Conservation (phyloP, 2,113 vertebrate genomes). For the Pao palembangensis region DNA sequence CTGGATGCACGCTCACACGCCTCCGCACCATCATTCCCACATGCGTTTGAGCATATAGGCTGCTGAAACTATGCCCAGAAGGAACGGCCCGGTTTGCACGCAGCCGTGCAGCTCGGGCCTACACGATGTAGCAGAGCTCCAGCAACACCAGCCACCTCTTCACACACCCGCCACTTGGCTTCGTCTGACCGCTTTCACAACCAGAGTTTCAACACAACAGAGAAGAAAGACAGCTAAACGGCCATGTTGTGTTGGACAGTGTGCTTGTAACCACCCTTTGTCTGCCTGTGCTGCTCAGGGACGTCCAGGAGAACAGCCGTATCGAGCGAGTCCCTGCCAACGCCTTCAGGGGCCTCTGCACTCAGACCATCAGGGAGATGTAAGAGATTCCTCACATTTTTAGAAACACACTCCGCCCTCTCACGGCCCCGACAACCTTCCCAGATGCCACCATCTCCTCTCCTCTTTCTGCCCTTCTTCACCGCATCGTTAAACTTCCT, state of each 20-base stretch:
- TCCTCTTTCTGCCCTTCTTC: not conserved
- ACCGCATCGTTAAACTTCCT: too few relatives aligned
- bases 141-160: slow-evolving; percentile 7
- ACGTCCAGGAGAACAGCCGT: slow-evolving; percentile 69
- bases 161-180: slow-evolving; percentile 4
- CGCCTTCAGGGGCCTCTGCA: slow-evolving; percentile 73
- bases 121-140: slow-evolving; percentile 6
- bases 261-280: not conserved
- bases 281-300: slow-evolving; percentile 43
- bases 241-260: too few relatives aligned
- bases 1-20: not conserved
- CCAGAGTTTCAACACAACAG: too few relatives aligned
- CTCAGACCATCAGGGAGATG: slow-evolving; percentile 65
- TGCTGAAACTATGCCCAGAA: slow-evolving; percentile 12
- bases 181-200: not conserved
- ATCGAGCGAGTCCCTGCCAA: slow-evolving; percentile 67
- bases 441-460: slow-evolving; percentile 17
- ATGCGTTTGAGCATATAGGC: slow-evolving; percentile 12
- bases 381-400: slow-evolving; percentile 49
- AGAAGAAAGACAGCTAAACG: too few relatives aligned
- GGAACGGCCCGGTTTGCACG: slow-evolving; percentile 10
- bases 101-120: slow-evolving; percentile 6
- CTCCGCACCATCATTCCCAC: slow-evolving; percentile 14
- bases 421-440: slow-evolving; percentile 25
- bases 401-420: slow-evolving; percentile 23